A percentile compares a stretch with the other conserved stretches of the same genome.
These are phyloP conservation scores for Ifrita kowaldi DNA, from an alignment of 2,113 vertebrate species.

Conservation along the genomic window DNA sequence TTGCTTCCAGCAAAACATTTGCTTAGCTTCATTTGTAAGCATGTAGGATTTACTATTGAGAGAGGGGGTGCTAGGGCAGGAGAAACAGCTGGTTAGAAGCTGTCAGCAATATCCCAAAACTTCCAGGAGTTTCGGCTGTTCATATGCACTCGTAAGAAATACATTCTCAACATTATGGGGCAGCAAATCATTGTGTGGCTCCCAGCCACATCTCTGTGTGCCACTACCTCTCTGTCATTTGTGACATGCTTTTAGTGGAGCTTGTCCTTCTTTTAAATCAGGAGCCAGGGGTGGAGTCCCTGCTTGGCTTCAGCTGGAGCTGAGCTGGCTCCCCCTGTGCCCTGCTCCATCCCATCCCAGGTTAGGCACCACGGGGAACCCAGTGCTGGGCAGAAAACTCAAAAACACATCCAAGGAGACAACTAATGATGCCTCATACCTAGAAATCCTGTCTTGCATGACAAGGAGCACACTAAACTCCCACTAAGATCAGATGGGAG, in stretches of 20 bases:
- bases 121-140: background rate
- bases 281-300: background rate
- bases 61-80: background rate
- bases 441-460: background rate
- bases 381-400: background rate
- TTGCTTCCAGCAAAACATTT: background rate
- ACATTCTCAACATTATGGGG: background rate
- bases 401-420: background rate
- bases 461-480: background rate
- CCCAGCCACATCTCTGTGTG: constrained; percentile 37
- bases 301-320: background rate
- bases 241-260: background rate
- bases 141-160: background rate
- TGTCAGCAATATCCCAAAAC: background rate
- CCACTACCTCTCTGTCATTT: background rate
- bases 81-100: constrained; percentile 42
- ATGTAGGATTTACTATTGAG: background rate
- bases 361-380: background rate
- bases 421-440: background rate
- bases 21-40: background rate
- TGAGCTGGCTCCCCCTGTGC: background rate
- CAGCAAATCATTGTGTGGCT: background rate
- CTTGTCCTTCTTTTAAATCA: background rate
- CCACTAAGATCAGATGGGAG: background rate
- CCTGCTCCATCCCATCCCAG: background rate